Evolutionary conservation across 2,888 invertebrate species (phyloP).

Genomic region (Encarsia formosa): DNA sequence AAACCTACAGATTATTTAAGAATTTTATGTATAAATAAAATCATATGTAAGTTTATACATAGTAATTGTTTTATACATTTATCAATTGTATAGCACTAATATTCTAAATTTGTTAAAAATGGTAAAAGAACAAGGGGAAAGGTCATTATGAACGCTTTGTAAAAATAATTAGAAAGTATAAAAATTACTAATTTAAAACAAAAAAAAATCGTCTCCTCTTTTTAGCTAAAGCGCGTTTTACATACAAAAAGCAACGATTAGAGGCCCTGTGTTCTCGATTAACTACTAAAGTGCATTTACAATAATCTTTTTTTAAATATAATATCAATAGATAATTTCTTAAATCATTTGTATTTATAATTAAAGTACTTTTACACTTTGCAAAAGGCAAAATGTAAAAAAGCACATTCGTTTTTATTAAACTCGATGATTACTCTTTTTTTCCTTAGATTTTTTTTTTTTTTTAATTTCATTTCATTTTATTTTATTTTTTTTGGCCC

Average conservation of each 20-base stretch:
- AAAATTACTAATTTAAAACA: no score
- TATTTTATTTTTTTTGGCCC: slow-evolving; percentile 31
- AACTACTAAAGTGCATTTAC: slow-evolving; percentile 47
- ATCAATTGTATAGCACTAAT: slow-evolving; percentile 42
- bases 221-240: slow-evolving; percentile 46
- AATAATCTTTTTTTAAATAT: slow-evolving; percentile 38
- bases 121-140: slow-evolving; percentile 26
- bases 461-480: slow-evolving; percentile 1
- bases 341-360: slow-evolving; percentile 33
- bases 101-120: slow-evolving; percentile 33
- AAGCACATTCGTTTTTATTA: slow-evolving; percentile 28
- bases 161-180: slow-evolving; percentile 36
- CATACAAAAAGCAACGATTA: slow-evolving; percentile 51
- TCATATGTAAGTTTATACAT: slow-evolving; percentile 36
- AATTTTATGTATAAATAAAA: slow-evolving; percentile 29
- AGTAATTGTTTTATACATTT: slow-evolving; percentile 42
- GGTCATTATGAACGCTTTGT: slow-evolving; percentile 30
- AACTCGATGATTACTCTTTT: slow-evolving; percentile 31
- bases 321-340: slow-evolving; percentile 35
- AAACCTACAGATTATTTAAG: slow-evolving; percentile 23
- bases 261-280: slow-evolving; percentile 48
- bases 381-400: slow-evolving; percentile 33
- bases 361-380: slow-evolving; percentile 33
- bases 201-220: slow-evolving; percentile 30
- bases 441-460: slow-evolving; percentile 31